These are phyloP conservation scores for Bolborhynchus lineola DNA, from an alignment of 2,113 vertebrate genomes.

Conservation along the genomic window DNA sequence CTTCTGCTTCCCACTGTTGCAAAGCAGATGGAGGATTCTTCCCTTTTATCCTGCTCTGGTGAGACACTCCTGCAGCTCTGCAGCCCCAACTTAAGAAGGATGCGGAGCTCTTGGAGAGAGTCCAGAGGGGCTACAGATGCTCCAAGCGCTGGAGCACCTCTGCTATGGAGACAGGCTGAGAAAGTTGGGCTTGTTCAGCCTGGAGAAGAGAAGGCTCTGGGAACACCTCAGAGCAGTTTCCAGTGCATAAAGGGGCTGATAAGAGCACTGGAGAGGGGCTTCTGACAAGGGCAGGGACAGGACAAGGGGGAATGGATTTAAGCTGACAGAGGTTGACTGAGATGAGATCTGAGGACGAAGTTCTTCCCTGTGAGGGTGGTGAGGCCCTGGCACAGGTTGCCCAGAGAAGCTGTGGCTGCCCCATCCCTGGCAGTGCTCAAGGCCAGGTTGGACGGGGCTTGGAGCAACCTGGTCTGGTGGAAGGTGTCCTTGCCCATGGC, in stretches of 20 bases:
- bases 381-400: too few relatives aligned
- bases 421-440: not conserved
- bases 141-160: not conserved
- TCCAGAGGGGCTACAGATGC: not conserved
- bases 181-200: not conserved
- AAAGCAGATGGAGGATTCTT: not conserved
- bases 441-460: not conserved
- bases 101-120: not conserved
- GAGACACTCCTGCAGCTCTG: not conserved
- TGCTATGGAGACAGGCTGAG: not conserved
- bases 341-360: too few relatives aligned
- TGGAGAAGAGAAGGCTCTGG: not conserved
- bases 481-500: accelerated
- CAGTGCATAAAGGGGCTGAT: not conserved
- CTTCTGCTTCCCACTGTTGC: not conserved
- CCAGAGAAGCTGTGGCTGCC: too few relatives aligned
- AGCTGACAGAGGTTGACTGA: too few relatives aligned
- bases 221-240: not conserved
- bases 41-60: not conserved
- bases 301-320: not conserved
- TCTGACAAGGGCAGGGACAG: not conserved
- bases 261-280: not conserved
- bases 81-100: not conserved
- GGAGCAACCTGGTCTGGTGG: not conserved
- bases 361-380: too few relatives aligned